Evolutionary conservation across 2,797 vertebrate genomes (phyloP).

Genomic region (Cryptoblepharus egeriae): DNA sequence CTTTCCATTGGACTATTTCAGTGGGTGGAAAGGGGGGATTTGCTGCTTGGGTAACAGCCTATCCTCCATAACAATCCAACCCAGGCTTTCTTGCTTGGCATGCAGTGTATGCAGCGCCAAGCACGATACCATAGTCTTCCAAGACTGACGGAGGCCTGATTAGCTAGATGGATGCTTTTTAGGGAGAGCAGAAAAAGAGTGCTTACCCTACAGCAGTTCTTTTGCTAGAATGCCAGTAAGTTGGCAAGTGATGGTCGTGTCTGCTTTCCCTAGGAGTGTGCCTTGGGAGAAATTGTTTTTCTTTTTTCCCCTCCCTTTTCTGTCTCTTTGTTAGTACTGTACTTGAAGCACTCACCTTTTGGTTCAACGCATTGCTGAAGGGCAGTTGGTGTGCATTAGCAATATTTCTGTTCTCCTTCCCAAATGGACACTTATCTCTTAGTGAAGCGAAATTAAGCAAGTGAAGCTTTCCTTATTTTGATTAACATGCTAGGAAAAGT

Average conservation of each 20-base stretch:
- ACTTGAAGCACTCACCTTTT: background rate
- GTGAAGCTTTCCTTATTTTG: background rate
- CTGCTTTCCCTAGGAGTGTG: background rate
- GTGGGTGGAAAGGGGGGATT: no score
- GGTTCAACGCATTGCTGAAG: background rate
- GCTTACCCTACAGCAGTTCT: background rate
- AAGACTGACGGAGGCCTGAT: no score
- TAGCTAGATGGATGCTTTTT: background rate
- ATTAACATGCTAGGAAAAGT: background rate
- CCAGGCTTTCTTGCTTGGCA: no score
- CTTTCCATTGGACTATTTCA: no score
- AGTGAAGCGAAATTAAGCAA: background rate
- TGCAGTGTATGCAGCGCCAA: no score
- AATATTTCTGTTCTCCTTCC: background rate
- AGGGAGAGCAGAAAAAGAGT: background rate
- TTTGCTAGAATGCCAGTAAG: background rate
- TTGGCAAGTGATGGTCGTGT: background rate
- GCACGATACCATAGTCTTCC: no score
- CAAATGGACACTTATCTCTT: background rate
- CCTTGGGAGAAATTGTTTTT: background rate
- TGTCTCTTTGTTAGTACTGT: background rate
- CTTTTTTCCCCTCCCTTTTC: background rate
- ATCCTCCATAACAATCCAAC: no score
- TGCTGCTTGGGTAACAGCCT: no score
- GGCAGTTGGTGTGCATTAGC: no score